Base-by-base conservation (phyloP, 2,113 vertebrate genomes). In the Lota lota region DNA sequence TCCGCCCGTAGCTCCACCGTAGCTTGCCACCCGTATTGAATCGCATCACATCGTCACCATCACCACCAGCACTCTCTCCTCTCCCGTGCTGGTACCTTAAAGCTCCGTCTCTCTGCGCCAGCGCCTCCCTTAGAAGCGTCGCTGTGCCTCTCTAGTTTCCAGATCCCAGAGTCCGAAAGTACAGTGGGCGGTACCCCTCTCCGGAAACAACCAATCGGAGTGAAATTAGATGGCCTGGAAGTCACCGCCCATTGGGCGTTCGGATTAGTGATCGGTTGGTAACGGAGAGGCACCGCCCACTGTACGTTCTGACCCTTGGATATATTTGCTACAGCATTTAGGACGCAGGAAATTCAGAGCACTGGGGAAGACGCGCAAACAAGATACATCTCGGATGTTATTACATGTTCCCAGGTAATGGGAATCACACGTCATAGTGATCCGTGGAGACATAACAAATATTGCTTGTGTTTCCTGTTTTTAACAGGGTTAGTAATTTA, bases 371-470 rank as follows among this genome's bases (percentile, higher is more conserved):
- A 64, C 66, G 78, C 82, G 83, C 78, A 74, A 57, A 40, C 72
- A 28, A 63, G 61, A 80, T 77, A 79, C 78, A 82, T 76, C 72
- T 66, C 73, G 65, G 76, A 63, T 78, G 79, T 79, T 79, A 28
- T 76, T 73, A 74, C 72, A 65, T 63, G 57, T 73, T 47, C 40
- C 40, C 75, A 75, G 82, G 75, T 84, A 89, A 87, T 89, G 69
- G 76, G 60, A 87, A 75, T 86, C 85, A 72, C 77, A 83, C 82
- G 74, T 89, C 81, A 86, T 81, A 70, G 47, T 86, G 51, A 88
- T 22, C 20, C 20, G 15, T 20, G 22, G 21, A 60, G 11, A 60
- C 12, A 12, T 5, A 28, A 28, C 28, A 28, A 28, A 28, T 28
- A 28, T 28, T 5, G 28, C 28, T 4, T 3, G 28, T 28, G 28